A percentile compares a stretch with the other conserved stretches of the same genome.
Conservation (phyloP, 37 sponge, comb jelly and placozoan genomes). For the Cladorhizidae sp. region DNA sequence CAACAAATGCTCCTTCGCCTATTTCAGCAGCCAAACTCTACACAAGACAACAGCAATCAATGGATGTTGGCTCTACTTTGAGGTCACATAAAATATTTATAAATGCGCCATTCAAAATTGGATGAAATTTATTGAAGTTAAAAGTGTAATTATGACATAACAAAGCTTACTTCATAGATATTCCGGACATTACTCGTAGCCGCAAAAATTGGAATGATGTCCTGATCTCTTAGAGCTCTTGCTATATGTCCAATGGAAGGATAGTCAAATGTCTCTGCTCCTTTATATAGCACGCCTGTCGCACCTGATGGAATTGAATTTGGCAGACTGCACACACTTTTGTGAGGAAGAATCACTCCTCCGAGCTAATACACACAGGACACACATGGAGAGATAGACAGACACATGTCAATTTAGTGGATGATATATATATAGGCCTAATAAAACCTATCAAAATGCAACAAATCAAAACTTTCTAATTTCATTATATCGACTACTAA, state of each 20-base stretch:
- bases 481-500: neutral
- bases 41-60: neutral
- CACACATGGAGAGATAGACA: too few relatives aligned
- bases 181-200: constrained; percentile 7
- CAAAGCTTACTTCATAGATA: constrained; percentile 49
- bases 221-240: constrained; percentile 29
- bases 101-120: too few relatives aligned
- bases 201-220: constrained; percentile 88
- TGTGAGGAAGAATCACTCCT: constrained; percentile 6
- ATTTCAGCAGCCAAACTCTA: neutral
- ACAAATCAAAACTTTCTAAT: neutral
- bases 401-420: too few relatives aligned
- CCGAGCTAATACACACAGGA: neutral
- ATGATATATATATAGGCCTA: neutral
- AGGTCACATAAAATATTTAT: too few relatives aligned
- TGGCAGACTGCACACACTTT: neutral
- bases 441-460: neutral
- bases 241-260: constrained; percentile 84
- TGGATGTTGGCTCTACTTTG: too few relatives aligned
- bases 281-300: neutral
- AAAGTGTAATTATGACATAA: neutral
- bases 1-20: constrained; percentile 35
- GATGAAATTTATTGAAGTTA: too few relatives aligned
- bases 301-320: neutral
- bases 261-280: constrained; percentile 56